Percentiles rank a stretch among this genome's conserved stretches.
These are phyloP conservation scores for Chaitophorus viminalis DNA, from an alignment of 2,888 invertebrate species.

Conservation along the genomic window DNA sequence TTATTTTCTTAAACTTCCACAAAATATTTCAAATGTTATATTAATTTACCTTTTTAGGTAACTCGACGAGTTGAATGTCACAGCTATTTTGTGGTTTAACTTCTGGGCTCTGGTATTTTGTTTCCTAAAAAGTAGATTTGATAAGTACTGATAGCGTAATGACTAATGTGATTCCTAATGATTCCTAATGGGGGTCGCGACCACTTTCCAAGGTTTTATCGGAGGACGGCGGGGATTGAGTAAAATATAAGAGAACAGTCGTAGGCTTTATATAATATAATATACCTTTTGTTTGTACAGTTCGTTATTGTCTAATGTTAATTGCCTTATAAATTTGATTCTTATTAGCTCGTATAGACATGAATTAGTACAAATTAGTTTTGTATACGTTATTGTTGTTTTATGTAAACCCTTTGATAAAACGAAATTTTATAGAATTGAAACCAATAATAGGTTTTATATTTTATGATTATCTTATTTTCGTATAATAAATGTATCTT, in stretches of 20 bases:
- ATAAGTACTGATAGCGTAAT: constrained; percentile 20
- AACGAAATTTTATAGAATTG: not conserved
- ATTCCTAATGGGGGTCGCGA: constrained; percentile 4
- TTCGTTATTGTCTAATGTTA: constrained; percentile 1
- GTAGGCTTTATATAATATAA: constrained; percentile 26
- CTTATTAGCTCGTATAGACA: not conserved
- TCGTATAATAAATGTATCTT: constrained; percentile 5
- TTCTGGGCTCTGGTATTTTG: not conserved
- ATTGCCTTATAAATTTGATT: not conserved
- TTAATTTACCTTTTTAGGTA: too few relatives aligned
- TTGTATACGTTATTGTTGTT: not conserved
- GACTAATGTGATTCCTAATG: not conserved
- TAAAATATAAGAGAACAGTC: not conserved
- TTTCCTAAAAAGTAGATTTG: not conserved
- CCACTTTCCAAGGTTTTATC: constrained; percentile 7
- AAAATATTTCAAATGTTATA: too few relatives aligned
- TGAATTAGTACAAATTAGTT: not conserved
- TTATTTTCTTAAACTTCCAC: too few relatives aligned
- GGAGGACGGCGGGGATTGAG: not conserved
- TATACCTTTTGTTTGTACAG: not conserved
- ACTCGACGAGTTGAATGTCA: not conserved
- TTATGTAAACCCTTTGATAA: not conserved
- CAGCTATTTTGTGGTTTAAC: not conserved
- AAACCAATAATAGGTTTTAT: constrained; percentile 16
- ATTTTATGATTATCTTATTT: constrained; percentile 26